Evolutionary conservation across 2,797 vertebrate species (phyloP).

Genomic region (Sebastes paucispinis): DNA sequence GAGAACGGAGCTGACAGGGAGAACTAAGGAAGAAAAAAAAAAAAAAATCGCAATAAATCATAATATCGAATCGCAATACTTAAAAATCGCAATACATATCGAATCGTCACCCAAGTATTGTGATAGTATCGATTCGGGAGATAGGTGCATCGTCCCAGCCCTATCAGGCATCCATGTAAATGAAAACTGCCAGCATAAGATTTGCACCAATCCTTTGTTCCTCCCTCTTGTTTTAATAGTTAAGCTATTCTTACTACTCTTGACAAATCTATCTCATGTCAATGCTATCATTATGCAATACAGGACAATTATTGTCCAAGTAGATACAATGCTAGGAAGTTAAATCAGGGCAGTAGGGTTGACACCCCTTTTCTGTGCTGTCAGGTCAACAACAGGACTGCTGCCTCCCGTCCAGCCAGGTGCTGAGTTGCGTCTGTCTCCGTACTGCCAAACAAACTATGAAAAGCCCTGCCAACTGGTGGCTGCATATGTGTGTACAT

Average conservation of each 20-base stretch:
- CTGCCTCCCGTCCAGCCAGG: constrained; percentile 31
- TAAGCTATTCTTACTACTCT: not conserved
- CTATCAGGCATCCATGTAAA: not conserved
- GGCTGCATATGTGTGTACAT: constrained; percentile 6
- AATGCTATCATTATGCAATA: not conserved
- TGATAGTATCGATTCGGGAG: no score
- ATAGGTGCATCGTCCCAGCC: no score
- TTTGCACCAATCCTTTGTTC: not conserved
- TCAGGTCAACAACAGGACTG: constrained; percentile 17
- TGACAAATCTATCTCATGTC: not conserved
- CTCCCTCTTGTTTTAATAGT: not conserved
- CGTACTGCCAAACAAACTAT: constrained; percentile 23
- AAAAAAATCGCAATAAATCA: no score
- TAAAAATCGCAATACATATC: no score
- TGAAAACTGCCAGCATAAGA: not conserved
- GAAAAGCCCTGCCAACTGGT: constrained; percentile 51
- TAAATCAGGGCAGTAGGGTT: not conserved
- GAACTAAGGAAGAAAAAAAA: no score
- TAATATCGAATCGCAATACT: no score
- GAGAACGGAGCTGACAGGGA: no score
- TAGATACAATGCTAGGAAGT: not conserved
- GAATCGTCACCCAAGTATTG: no score
- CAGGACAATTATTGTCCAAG: not conserved
- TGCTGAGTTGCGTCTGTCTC: constrained; percentile 45
- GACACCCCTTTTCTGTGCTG: not conserved